Evolutionary conservation across 2,797 vertebrate genomes (phyloP).

Genomic region (Poeciliopsis presidionis): DNA sequence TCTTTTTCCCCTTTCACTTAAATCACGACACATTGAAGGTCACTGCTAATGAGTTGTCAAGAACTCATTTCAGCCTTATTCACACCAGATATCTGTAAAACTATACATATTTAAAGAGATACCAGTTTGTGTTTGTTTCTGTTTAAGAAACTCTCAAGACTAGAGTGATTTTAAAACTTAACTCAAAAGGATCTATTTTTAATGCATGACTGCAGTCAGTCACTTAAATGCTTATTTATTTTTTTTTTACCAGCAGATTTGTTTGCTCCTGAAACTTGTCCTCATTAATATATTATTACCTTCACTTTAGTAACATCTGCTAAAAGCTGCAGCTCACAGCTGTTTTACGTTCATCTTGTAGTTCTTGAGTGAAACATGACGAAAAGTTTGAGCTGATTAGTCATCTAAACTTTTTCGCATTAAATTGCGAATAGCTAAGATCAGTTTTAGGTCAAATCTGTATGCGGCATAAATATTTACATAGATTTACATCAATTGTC

Average conservation of each 20-base stretch:
- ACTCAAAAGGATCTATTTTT: not conserved
- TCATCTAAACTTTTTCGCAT: not conserved
- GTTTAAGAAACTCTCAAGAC: constrained; percentile 4
- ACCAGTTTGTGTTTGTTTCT: not conserved
- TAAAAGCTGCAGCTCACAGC: constrained; percentile 8
- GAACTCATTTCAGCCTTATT: not conserved
- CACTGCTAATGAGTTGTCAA: constrained; percentile 1
- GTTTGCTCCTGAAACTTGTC: constrained; percentile 9
- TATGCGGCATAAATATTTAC: not conserved
- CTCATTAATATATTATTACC: not conserved
- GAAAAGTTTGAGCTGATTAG: not conserved
- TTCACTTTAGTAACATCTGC: constrained; percentile 18
- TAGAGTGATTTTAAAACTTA: not conserved
- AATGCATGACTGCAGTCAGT: not conserved
- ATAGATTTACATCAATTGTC: not conserved
- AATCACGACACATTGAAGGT: not conserved
- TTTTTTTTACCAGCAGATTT: not conserved
- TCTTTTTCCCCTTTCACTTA: constrained; percentile 4
- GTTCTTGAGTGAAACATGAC: not conserved
- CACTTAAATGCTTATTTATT: not conserved
- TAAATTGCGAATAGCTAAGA: not conserved
- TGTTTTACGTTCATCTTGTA: constrained; percentile 9
- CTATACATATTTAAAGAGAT: not conserved
- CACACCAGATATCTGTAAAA: not conserved
- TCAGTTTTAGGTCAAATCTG: constrained; percentile 12